A percentile compares a stretch with the other conserved stretches of the same genome.
Evolutionary conservation across 1,140 invertebrate species (phyloP).

Genomic region (Sesamia nonagrioides): DNA sequence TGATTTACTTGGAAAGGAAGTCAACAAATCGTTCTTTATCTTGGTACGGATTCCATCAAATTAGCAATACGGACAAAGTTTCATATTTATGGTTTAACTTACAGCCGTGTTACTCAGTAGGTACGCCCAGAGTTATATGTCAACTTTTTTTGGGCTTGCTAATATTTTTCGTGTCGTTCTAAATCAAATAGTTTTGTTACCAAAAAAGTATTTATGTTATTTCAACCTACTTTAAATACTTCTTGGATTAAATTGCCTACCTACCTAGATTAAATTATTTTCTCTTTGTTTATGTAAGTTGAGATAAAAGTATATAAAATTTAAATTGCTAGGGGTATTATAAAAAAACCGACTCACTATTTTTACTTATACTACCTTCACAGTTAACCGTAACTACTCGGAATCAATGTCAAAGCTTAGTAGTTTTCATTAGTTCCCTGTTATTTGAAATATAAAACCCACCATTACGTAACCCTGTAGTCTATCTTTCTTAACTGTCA

Average conservation of each 20-base stretch:
- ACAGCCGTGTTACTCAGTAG: slow-evolving; percentile 6
- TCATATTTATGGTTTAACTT: slow-evolving; percentile 57
- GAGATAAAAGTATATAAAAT: too few relatives aligned
- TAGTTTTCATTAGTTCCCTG: neutral
- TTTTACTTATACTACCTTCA: neutral
- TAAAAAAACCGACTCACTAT: neutral
- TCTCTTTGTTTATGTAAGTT: neutral
- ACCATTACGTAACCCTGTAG: neutral
- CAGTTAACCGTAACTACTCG: neutral
- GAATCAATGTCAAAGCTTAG: slow-evolving; percentile 1
- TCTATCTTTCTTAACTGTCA: neutral
- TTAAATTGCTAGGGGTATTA: too few relatives aligned
- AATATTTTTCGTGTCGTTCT: neutral
- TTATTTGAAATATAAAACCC: neutral
- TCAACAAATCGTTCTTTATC: slow-evolving; percentile 62
- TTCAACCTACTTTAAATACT: too few relatives aligned
- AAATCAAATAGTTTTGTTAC: neutral
- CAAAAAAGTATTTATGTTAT: neutral
- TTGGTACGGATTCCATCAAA: slow-evolving; percentile 58
- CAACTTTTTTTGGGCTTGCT: neutral
- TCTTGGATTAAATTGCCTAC: too few relatives aligned
- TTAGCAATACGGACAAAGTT: slow-evolving; percentile 56
- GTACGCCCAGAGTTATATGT: neutral
- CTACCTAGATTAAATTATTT: neutral
- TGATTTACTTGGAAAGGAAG: slow-evolving; percentile 56